phyloP scores from a whole-genome alignment of 2,113 vertebrate genomes.

The Rhegmatorhina hoffmannsi region DNA sequence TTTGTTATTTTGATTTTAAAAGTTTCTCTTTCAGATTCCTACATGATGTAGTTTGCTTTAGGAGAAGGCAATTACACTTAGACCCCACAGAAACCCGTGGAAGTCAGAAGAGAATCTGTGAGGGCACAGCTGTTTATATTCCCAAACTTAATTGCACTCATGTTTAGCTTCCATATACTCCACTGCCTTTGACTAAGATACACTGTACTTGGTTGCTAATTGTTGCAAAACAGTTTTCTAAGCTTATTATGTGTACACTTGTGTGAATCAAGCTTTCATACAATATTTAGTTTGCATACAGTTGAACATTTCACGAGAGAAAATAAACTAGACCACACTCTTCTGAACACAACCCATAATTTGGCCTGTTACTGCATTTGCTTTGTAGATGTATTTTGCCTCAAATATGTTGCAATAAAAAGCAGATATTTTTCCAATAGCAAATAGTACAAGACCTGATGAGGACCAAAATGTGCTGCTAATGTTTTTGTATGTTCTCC shows the following conservation, averaged over 20 bases:
- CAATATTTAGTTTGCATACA: background rate
- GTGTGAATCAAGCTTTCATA: background rate
- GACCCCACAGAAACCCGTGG: background rate
- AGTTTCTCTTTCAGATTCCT: background rate
- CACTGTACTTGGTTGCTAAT: background rate
- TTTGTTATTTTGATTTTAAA: background rate
- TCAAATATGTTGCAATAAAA: background rate
- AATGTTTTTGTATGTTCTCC: background rate
- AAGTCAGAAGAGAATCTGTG: background rate
- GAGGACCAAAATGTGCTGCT: background rate
- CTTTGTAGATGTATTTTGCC: background rate
- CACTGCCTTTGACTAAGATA: background rate
- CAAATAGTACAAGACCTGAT: background rate
- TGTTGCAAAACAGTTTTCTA: background rate
- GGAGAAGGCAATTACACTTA: background rate
- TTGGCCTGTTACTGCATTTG: rapidly evolving
- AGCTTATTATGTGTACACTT: background rate
- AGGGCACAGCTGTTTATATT: background rate
- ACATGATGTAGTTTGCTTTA: background rate
- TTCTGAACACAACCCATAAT: background rate
- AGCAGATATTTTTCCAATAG: background rate
- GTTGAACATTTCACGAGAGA: background rate
- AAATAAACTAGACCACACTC: background rate
- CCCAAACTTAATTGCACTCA: background rate
- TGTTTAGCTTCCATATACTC: background rate